Percentiles rank a stretch among this genome's conserved stretches.
phyloP scores from a whole-genome alignment of 2,888 invertebrate genomes.

The Xanthostigma xanthostigma region DNA sequence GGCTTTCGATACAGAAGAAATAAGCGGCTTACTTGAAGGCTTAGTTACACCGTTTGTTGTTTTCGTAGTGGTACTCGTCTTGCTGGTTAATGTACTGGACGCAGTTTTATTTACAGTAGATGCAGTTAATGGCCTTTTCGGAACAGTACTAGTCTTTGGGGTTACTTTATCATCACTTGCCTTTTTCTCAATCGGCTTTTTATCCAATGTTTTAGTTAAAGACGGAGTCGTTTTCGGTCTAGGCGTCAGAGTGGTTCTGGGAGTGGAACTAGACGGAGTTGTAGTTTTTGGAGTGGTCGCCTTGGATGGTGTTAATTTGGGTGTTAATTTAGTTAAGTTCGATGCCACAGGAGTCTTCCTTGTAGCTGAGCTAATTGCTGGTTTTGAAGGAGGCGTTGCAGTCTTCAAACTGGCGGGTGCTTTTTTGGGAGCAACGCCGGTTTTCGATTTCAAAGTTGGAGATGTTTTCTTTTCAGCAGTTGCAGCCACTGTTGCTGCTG shows the following conservation, averaged over 20 bases:
- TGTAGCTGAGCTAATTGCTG: conserved; percentile 2
- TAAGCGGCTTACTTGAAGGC: not conserved
- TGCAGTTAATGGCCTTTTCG: conserved; percentile 4
- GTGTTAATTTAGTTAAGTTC: conserved; percentile 10
- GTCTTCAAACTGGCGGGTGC: conserved; percentile 10
- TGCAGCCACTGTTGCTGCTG: conserved; percentile 23
- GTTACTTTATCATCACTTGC: conserved; percentile 10
- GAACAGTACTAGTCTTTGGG: conserved; percentile 4
- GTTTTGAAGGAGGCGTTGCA: conserved; percentile 11
- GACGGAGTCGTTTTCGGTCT: conserved; percentile 12
- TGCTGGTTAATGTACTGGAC: conserved; percentile 9
- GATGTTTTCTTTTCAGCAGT: conserved; percentile 19
- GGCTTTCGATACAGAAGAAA: not conserved
- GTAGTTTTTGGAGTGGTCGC: conserved; percentile 13
- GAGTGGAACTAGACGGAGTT: conserved; percentile 10
- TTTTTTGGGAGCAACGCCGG: conserved; percentile 13
- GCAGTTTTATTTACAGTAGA: conserved; percentile 10
- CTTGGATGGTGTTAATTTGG: conserved; percentile 12
- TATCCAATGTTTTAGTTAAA: conserved; percentile 13
- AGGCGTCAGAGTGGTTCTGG: conserved; percentile 5
- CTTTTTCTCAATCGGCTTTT: conserved; percentile 12
- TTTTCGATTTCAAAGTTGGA: conserved; percentile 10
- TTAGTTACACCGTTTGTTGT: conserved; percentile 7
- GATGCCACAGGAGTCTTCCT: conserved; percentile 10
- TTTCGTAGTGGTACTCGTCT: conserved; percentile 8